Evolutionary conservation across 2,797 vertebrate genomes (phyloP).

Genomic region (Sebastes oblongus): DNA sequence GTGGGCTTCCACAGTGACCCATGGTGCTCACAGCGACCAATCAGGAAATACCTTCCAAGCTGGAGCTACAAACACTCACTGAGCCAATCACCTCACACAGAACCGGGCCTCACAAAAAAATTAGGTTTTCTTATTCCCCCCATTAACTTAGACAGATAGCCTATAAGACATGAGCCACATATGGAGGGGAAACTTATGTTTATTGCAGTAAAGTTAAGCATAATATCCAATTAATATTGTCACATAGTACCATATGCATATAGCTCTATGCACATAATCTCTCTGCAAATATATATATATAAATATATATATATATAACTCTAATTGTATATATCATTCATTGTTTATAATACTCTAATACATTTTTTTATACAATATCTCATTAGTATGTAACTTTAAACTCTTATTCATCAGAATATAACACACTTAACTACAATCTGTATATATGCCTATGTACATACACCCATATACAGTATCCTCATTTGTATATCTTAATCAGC

Average conservation of each 20-base stretch:
- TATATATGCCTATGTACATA: too few relatives aligned
- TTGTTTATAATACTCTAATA: too few relatives aligned
- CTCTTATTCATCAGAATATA: too few relatives aligned
- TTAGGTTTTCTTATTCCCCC: slow-evolving; percentile 5
- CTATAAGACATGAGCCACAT: slow-evolving; percentile 10
- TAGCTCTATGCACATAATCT: too few relatives aligned
- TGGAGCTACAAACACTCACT: slow-evolving; percentile 70
- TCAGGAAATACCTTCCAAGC: slow-evolving; percentile 76
- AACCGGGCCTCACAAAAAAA: slow-evolving; percentile 15
- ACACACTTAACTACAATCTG: too few relatives aligned
- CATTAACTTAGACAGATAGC: slow-evolving; percentile 9
- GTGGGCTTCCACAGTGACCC: slow-evolving; percentile 68
- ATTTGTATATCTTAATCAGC: too few relatives aligned
- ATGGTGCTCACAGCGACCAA: slow-evolving; percentile 71
- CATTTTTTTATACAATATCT: too few relatives aligned
- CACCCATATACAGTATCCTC: too few relatives aligned
- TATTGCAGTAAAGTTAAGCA: neutral
- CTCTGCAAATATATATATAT: too few relatives aligned
- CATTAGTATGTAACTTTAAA: too few relatives aligned
- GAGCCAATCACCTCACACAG: slow-evolving; percentile 66
- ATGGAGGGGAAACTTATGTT: neutral
- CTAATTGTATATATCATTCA: rapidly evolving
- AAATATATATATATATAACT: too few relatives aligned
- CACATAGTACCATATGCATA: too few relatives aligned
- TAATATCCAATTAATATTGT: neutral